These are phyloP conservation scores for Theropithecus gelada DNA, from an alignment of 2,113 vertebrate species.

Conservation along the genomic window DNA sequence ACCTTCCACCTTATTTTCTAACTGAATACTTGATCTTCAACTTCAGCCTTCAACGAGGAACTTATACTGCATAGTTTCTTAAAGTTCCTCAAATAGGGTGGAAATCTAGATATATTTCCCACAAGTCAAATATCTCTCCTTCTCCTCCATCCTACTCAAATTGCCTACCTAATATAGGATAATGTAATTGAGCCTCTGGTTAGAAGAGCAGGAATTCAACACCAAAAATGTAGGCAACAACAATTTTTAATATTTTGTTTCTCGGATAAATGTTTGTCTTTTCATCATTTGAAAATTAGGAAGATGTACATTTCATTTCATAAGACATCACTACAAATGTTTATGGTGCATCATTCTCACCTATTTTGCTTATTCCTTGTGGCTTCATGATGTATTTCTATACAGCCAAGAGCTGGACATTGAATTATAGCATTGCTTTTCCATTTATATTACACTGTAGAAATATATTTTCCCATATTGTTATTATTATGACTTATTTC, in stretches of 20 bases:
- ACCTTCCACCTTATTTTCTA: background rate
- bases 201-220: background rate
- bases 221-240: background rate
- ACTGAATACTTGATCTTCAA: background rate
- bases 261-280: background rate
- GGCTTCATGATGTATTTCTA: background rate
- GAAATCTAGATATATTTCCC: background rate
- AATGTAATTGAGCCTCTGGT: background rate
- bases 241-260: background rate
- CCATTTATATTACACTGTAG: background rate
- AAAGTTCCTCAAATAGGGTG: background rate
- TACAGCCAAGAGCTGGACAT: rapidly evolving
- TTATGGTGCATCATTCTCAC: background rate
- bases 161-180: background rate
- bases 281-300: background rate
- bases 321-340: background rate
- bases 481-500: background rate
- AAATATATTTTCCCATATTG: background rate
- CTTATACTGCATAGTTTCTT: background rate
- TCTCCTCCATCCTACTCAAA: background rate
- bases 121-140: background rate
- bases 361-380: background rate
- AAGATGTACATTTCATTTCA: background rate
- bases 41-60: background rate
- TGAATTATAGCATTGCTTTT: background rate